Evolutionary conservation across 23 tunicate genomes (phyloP).

Genomic region (Trididemnum nubilum): DNA sequence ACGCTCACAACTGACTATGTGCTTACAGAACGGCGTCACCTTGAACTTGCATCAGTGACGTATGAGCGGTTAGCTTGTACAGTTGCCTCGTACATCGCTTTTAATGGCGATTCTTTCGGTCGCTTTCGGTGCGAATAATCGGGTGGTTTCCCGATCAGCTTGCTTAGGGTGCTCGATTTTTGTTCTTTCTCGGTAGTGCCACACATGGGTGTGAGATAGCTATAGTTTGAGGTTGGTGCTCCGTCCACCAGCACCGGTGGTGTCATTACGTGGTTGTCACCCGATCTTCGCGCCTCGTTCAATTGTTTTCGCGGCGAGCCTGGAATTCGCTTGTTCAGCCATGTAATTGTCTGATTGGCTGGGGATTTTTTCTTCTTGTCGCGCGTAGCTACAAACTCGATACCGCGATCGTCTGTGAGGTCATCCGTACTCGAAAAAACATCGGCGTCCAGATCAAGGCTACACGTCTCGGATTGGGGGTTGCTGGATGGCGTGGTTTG

Average conservation of each 20-base stretch:
- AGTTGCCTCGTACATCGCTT: constrained; percentile 66
- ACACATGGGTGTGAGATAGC: constrained; percentile 62
- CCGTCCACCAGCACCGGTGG: constrained; percentile 92
- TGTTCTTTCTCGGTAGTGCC: not conserved
- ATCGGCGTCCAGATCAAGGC: constrained; percentile 30
- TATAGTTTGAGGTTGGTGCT: constrained; percentile 58
- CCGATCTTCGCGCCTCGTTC: not conserved
- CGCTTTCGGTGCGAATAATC: constrained; percentile 18
- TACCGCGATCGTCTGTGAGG: not conserved
- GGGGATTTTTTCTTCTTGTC: not conserved
- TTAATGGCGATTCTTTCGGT: constrained; percentile 53
- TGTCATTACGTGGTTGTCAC: constrained; percentile 40
- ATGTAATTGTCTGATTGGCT: not conserved
- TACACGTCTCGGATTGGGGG: constrained; percentile 23
- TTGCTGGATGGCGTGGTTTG: not conserved
- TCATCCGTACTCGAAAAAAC: constrained; percentile 1
- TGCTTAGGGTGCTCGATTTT: constrained; percentile 18
- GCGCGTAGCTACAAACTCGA: too few species aligned
- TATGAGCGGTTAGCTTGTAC: not conserved
- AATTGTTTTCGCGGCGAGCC: not conserved
- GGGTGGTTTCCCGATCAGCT: constrained; percentile 6
- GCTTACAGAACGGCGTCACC: too few species aligned
- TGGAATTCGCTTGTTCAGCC: constrained; percentile 4
- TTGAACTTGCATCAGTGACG: too few species aligned
- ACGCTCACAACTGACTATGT: too few species aligned